Evolutionary conservation across 2,888 invertebrate genomes (phyloP).

Genomic region (Pharmacophagus antenor): DNA sequence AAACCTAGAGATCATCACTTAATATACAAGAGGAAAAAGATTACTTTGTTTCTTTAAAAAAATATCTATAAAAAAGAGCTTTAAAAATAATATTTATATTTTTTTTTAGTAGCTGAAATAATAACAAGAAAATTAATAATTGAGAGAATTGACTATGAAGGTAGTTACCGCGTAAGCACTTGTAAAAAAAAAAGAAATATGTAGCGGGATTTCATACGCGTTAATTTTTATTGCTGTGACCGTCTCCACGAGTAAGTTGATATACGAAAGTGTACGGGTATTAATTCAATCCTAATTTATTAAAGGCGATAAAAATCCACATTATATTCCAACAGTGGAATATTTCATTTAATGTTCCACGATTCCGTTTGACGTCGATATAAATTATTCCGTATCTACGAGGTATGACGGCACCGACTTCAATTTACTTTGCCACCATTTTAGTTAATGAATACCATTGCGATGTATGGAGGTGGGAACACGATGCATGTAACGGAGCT

Average conservation of each 20-base stretch:
- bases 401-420: slow-evolving; percentile 38
- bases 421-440: slow-evolving; percentile 41
- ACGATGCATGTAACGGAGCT: slow-evolving; percentile 51
- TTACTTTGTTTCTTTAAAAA: too few species aligned
- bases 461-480: slow-evolving; percentile 46
- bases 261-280: slow-evolving; percentile 24
- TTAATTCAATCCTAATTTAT: slow-evolving; percentile 31
- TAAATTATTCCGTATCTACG: slow-evolving; percentile 40
- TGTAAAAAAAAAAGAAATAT: slow-evolving; percentile 4
- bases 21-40: too few species aligned
- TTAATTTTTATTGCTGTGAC: slow-evolving; percentile 19
- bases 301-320: slow-evolving; percentile 26
- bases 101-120: too few species aligned
- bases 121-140: background rate
- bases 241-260: slow-evolving; percentile 27
- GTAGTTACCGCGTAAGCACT: background rate
- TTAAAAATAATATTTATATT: too few species aligned
- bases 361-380: slow-evolving; percentile 23
- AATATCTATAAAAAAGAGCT: too few species aligned
- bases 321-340: slow-evolving; percentile 21
- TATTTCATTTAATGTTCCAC: slow-evolving; percentile 24
- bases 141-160: background rate
- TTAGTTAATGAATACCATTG: slow-evolving; percentile 53
- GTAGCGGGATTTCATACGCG: slow-evolving; percentile 20
- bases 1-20: too few species aligned